Conservation (phyloP, 2,797 vertebrate species). For the Neopelma chrysocephalum region DNA sequence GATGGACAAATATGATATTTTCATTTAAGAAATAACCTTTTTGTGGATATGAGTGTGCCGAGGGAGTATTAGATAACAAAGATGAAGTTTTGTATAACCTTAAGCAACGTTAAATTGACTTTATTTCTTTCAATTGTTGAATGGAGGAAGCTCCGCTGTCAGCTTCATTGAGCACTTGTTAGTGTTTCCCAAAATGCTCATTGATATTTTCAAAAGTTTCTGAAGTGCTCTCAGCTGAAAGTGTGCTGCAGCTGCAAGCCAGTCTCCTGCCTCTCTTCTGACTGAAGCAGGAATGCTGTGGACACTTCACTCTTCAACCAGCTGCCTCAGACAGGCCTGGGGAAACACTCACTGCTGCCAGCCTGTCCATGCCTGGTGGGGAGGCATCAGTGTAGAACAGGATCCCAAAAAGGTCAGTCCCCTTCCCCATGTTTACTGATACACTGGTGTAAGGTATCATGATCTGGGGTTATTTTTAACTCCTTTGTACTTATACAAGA, state of each 20-base stretch:
- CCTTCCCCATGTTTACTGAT: neutral
- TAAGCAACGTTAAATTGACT: neutral
- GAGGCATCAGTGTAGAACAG: neutral
- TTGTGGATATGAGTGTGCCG: neutral
- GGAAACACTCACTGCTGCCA: fast-evolving
- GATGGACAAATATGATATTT: neutral
- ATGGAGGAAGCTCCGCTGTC: neutral
- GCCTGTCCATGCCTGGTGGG: neutral
- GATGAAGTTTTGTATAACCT: neutral
- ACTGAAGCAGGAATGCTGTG: neutral
- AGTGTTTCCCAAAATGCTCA: neutral
- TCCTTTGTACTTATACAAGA: neutral
- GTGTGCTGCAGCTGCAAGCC: neutral
- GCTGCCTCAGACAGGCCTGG: neutral
- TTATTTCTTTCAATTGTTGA: neutral
- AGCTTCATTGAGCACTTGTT: neutral
- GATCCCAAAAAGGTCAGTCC: neutral
- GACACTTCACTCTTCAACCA: neutral
- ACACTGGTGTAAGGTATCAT: fast-evolving
- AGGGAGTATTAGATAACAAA: neutral
- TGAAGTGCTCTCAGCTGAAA: neutral
- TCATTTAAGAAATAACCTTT: neutral
- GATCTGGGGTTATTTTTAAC: neutral
- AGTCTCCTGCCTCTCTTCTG: neutral
- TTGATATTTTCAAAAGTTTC: neutral